These are phyloP conservation scores for Ophion slaviceki DNA, from an alignment of 2,888 invertebrate species.

Conservation along the genomic window DNA sequence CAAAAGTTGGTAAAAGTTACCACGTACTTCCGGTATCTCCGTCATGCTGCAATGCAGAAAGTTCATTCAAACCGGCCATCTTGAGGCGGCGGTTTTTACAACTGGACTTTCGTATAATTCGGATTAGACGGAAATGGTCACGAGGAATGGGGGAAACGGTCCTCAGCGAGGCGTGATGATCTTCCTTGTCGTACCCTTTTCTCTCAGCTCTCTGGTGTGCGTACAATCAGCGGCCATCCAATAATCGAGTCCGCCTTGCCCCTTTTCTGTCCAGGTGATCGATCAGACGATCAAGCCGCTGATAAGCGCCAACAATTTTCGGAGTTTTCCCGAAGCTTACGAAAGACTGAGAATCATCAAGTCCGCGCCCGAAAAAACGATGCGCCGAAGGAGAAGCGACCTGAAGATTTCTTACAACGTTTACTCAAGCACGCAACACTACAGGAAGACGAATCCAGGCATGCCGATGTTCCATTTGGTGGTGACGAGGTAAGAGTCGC, in stretches of 20 bases:
- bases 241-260: neutral
- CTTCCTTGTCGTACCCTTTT: neutral
- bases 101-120: too few species aligned
- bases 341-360: slow-evolving; percentile 80
- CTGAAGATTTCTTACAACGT: slow-evolving; percentile 80
- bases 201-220: neutral
- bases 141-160: too few species aligned
- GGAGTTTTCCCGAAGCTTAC: slow-evolving; percentile 76
- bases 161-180: too few species aligned
- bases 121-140: too few species aligned
- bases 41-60: too few species aligned
- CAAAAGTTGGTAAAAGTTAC: too few species aligned
- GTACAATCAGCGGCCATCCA: neutral
- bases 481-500: slow-evolving; percentile 75
- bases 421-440: slow-evolving; percentile 74
- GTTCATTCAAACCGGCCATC: too few species aligned
- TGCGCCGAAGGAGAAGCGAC: slow-evolving; percentile 75
- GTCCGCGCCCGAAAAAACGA: slow-evolving; percentile 75
- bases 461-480: slow-evolving; percentile 77
- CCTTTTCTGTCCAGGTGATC: slow-evolving; percentile 66
- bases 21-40: too few species aligned
- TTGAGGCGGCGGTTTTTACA: too few species aligned
- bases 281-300: slow-evolving; percentile 76
- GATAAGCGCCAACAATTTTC: slow-evolving; percentile 71
- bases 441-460: slow-evolving; percentile 78